Percentiles rank a stretch among this genome's conserved stretches.
phyloP scores from a whole-genome alignment of 53 echinoderm and acorn worm genomes.

The Patiria pectinifera region DNA sequence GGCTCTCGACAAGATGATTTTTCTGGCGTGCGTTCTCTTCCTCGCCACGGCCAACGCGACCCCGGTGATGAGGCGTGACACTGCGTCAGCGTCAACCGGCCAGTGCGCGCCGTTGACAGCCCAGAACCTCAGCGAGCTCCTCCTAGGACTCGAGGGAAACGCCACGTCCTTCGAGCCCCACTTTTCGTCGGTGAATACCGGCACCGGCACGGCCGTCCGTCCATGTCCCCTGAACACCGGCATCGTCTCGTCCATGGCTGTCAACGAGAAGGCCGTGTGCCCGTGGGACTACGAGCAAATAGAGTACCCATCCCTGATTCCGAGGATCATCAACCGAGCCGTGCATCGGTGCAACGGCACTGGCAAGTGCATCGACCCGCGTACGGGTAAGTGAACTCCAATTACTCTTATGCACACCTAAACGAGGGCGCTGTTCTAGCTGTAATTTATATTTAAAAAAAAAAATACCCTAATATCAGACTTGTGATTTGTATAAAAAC shows the following conservation, averaged over 20 bases:
- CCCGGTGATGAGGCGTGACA: not conserved
- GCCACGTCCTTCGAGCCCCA: slow-evolving; percentile 7
- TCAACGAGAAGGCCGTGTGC: slow-evolving; percentile 1
- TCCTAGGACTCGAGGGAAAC: not conserved
- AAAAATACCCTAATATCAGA: too few species aligned
- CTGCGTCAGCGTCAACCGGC: not conserved
- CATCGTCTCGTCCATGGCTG: not conserved
- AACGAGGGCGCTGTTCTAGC: too few species aligned
- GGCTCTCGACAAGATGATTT: not conserved
- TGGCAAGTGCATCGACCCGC: not conserved
- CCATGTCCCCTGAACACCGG: not conserved
- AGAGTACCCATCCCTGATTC: not conserved
- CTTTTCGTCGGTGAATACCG: not conserved
- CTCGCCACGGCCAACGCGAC: not conserved
- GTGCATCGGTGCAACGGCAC: not conserved
- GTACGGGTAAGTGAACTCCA: not conserved
- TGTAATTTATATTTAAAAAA: too few species aligned
- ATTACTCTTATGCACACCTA: too few species aligned
- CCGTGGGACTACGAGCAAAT: slow-evolving; percentile 12
- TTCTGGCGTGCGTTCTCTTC: not conserved
- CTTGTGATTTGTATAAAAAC: too few species aligned
- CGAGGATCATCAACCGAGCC: not conserved
- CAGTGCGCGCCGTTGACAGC: not conserved
- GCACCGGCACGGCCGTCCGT: not conserved
- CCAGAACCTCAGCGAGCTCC: not conserved